A percentile compares a stretch with the other conserved stretches of the same genome.
Evolutionary conservation across 2,888 invertebrate species (phyloP).

Genomic region (Caenorhabditis sp.): DNA sequence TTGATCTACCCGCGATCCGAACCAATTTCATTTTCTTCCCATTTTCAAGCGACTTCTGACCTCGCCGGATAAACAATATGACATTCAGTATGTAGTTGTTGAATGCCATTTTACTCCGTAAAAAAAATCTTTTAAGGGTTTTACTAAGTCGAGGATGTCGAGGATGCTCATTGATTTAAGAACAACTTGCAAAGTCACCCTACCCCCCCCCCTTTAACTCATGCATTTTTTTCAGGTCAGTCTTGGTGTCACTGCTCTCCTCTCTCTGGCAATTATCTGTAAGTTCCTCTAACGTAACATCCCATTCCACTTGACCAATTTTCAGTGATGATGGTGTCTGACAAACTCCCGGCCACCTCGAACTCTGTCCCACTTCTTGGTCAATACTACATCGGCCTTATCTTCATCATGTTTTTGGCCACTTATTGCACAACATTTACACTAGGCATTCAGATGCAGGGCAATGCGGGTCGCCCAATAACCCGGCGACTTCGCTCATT

Average conservation of each 20-base stretch:
- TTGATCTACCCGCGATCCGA: no score
- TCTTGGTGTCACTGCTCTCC: constrained; percentile 66
- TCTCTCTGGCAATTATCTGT: constrained; percentile 66
- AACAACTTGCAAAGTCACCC: no score
- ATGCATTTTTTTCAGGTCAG: constrained; percentile 48
- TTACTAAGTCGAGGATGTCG: no score
- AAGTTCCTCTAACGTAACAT: no score
- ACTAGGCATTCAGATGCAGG: constrained; percentile 65
- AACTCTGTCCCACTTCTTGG: constrained; percentile 65
- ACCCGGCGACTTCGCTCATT: constrained; percentile 53
- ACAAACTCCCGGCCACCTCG: constrained; percentile 67
- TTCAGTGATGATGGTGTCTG: constrained; percentile 69
- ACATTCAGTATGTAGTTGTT: neutral
- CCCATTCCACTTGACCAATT: no score
- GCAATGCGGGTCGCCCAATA: constrained; percentile 60
- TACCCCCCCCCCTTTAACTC: no score
- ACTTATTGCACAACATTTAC: constrained; percentile 67
- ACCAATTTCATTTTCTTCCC: no score
- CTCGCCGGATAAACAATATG: constrained; percentile 6
- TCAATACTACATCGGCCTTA: constrained; percentile 63
- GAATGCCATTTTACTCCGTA: no score
- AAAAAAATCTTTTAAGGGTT: no score
- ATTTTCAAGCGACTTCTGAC: no score
- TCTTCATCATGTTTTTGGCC: constrained; percentile 69
- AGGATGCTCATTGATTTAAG: no score